Evolutionary conservation across 2,797 vertebrate genomes (phyloP).

Genomic region (Pangasius djambal): DNA sequence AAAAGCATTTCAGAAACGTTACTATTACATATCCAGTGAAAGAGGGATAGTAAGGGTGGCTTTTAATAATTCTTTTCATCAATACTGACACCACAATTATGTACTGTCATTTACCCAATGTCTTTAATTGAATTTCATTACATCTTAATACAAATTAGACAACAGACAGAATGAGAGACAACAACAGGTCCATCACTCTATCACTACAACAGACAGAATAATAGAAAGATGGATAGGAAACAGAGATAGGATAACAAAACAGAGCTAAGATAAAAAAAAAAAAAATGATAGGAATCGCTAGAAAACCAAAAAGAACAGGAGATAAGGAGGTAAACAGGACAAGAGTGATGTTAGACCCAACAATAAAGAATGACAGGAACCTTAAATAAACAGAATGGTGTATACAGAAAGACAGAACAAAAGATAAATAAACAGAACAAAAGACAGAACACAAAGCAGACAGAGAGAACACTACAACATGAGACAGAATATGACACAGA

Average conservation of each 20-base stretch:
- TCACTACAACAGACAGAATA: not conserved
- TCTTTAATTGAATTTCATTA: not conserved
- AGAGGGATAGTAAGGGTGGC: not conserved
- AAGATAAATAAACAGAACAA: not conserved
- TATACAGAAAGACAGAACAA: too few relatives aligned
- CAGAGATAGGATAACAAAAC: not conserved
- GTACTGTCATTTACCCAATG: not conserved
- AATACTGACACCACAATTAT: not conserved
- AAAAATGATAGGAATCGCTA: too few relatives aligned
- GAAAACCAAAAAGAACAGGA: not conserved
- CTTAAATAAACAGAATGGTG: not conserved
- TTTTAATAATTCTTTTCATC: not conserved
- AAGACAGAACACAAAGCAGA: not conserved
- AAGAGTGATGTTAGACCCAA: not conserved
- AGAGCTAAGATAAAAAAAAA: not conserved
- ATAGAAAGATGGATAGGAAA: not conserved
- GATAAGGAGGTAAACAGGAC: not conserved
- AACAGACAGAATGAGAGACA: not conserved
- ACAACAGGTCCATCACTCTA: not conserved
- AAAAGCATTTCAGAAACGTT: not conserved
- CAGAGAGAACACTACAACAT: not conserved
- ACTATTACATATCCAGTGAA: not conserved
- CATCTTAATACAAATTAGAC: not conserved
- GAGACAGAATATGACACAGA: too few relatives aligned
- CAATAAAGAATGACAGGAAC: not conserved